Base-by-base conservation (phyloP, 2,888 invertebrate species). In the Drosophila setosimentum region DNA sequence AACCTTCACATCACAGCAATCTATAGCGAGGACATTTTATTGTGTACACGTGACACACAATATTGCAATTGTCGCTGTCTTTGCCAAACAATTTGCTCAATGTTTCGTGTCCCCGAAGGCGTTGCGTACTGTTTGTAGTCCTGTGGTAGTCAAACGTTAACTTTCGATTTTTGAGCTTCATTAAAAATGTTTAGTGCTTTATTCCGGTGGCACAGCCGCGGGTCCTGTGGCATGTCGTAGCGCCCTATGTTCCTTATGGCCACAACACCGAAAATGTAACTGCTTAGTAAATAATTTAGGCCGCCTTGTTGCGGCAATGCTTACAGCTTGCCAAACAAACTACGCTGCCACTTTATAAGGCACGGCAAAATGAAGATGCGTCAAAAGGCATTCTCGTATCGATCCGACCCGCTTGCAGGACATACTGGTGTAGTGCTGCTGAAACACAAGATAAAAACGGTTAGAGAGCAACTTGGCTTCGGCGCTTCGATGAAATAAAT, bases 101-200 rank as follows among this genome's bases (percentile, higher is more conserved):
- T 67, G 69, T 27, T 29, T 16, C 29, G 29, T 50, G 48, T 61
- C 59, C 61, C 71, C 33, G 27, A 37, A 73, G 68, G 42, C 53
- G 27, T 29, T 24, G 42, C 53, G 55, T 32, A 13, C 18, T 18
- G 29, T 50, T 37, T 45, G 76, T 30, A 51, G 49, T 59, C 48
- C 54, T 64, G 55, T 50, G 60, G 40, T 30, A 57, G 55, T 42
- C 45, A 51, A 66, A 64, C 58, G 59, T 70, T 57, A 78, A 87
- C 77, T 84, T 83, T 89, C 89, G 80, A 89, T 87, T 85, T 87
- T 78, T 63, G 76, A 60, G 83, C 78, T 84, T 89, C 89, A 87
- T 87, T 89, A 87, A 80, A 88, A 87, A 89, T 83, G 79, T 85
- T 78, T 77, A 80, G 83, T 80, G 81, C 74, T 69, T 73, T 73